Base-by-base conservation (phyloP, 2,113 vertebrate species). In the Oreochromis spilurus region DNA sequence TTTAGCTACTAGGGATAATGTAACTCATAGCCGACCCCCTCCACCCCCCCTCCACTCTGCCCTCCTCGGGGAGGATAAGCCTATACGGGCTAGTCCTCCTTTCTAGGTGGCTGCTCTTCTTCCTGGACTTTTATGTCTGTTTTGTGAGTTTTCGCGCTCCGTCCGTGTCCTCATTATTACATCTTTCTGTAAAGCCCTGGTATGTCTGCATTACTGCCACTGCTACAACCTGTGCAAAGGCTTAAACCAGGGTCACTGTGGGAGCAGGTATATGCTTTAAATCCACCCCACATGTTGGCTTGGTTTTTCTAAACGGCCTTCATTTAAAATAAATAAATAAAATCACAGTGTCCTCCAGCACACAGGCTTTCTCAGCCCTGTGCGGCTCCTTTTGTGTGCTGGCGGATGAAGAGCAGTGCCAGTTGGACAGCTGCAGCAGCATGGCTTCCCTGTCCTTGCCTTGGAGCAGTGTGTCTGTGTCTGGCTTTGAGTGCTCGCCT, bases 341-440 rank as follows among this genome's bases (percentile, higher is more conserved):
- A 78, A 65, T 78, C 82, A 90, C 72, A 79, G 84, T 82, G 88
- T 86, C 29, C 52, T 5, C 55, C 31, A 8, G 45, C 21, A 81
- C 79, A 72, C 86, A 80, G 60, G 83, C 17, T 17, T 87, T 83
- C 78, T 29, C 65, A 2, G 53, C 67, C 7, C 48, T 67, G 54
- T 31, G 84, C 84, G 79, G 88, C 72, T 90, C 78, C 94, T 94
- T 95, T 95, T 95, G 95, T 96, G 92, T 92, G 90, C 82, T 81
- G 83, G 81, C 79, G 90, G 88, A 82, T 67, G 87, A 79, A 81
- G 81, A 90, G 87, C 89, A 0, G 85, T 84, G 88, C 87, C 93
- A 90, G 77, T 79, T 43, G 88, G 92, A 91, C 91, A 91, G 90
- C 93, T 92, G 93, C 91, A 88, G 93, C 92, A 87, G 93, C 92